Percentiles rank a stretch among this genome's conserved stretches.
These are phyloP conservation scores for Dastarcus helophoroides DNA, from an alignment of 2,888 invertebrate genomes.

Conservation along the genomic window DNA sequence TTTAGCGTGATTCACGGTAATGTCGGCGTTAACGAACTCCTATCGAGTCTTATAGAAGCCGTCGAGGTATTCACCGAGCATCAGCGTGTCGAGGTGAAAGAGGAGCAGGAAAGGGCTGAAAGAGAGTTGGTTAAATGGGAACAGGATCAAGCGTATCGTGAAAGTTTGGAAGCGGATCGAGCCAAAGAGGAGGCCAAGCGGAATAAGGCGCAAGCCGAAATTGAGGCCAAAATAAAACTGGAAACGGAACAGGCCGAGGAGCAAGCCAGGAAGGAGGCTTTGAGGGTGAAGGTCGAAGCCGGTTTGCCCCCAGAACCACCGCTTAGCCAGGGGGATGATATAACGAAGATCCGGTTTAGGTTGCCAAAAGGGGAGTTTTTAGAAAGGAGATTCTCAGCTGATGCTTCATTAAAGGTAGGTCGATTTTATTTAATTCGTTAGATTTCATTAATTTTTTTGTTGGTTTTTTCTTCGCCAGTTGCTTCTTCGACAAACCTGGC, in stretches of 20 bases:
- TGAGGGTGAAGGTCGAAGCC: constrained; percentile 48
- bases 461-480: too few species aligned
- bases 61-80: constrained; percentile 74
- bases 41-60: constrained; percentile 77
- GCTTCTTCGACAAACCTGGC: too few species aligned
- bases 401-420: constrained; percentile 45
- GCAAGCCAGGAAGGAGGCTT: constrained; percentile 65
- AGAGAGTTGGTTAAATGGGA: constrained; percentile 83
- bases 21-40: constrained; percentile 78
- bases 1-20: constrained; percentile 85
- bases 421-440: too few species aligned
- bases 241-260: constrained; percentile 64
- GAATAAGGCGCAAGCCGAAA: constrained; percentile 50
- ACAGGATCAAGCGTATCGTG: constrained; percentile 88
- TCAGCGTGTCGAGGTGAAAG: constrained; percentile 63
- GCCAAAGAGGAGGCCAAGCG: constrained; percentile 11
- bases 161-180: constrained; percentile 74
- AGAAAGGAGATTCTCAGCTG: constrained; percentile 62
- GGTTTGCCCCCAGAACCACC: constrained; percentile 64
- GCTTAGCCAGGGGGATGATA: constrained; percentile 42
- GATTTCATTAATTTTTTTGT: too few species aligned
- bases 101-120: constrained; percentile 82
- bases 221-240: constrained; percentile 58
- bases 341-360: constrained; percentile 69
- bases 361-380: constrained; percentile 67